Percentiles rank a stretch among this genome's conserved stretches.
Conservation (phyloP, 1,140 invertebrate species). For the Drosophila dunni region DNA sequence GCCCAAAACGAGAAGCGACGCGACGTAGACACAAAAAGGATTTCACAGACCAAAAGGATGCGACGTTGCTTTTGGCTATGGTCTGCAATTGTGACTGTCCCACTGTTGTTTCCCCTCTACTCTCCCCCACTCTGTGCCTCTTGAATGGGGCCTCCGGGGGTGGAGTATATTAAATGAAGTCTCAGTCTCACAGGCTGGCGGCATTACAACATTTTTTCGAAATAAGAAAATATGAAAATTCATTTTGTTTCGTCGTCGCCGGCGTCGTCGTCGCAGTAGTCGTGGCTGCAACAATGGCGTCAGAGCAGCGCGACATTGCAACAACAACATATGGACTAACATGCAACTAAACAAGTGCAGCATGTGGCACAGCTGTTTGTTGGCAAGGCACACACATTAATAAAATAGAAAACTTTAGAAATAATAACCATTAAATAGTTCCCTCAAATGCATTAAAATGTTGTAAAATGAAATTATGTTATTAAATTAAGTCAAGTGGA, state of each 20-base stretch:
- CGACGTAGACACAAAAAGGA: slow-evolving; percentile 76
- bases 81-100: slow-evolving; percentile 69
- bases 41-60: slow-evolving; percentile 72
- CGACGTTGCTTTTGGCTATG: slow-evolving; percentile 72
- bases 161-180: slow-evolving; percentile 78
- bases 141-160: slow-evolving; percentile 37
- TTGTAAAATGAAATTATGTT: slow-evolving; percentile 67
- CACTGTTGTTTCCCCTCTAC: neutral
- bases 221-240: slow-evolving; percentile 80
- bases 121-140: neutral
- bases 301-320: slow-evolving; percentile 48
- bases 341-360: slow-evolving; percentile 42
- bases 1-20: slow-evolving; percentile 70
- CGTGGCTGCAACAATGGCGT: slow-evolving; percentile 72
- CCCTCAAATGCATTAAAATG: slow-evolving; percentile 74
- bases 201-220: slow-evolving; percentile 40
- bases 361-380: slow-evolving; percentile 66
- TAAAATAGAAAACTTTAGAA: slow-evolving; percentile 42
- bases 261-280: slow-evolving; percentile 37
- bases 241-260: slow-evolving; percentile 55
- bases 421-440: slow-evolving; percentile 42
- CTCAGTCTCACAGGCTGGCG: slow-evolving; percentile 48
- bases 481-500: slow-evolving; percentile 74
- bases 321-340: slow-evolving; percentile 38
- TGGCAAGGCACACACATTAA: slow-evolving; percentile 36